Percentiles rank a stretch among this genome's conserved stretches.
phyloP scores from a whole-genome alignment of 2,888 invertebrate genomes.

The Drosophila emarginata region DNA sequence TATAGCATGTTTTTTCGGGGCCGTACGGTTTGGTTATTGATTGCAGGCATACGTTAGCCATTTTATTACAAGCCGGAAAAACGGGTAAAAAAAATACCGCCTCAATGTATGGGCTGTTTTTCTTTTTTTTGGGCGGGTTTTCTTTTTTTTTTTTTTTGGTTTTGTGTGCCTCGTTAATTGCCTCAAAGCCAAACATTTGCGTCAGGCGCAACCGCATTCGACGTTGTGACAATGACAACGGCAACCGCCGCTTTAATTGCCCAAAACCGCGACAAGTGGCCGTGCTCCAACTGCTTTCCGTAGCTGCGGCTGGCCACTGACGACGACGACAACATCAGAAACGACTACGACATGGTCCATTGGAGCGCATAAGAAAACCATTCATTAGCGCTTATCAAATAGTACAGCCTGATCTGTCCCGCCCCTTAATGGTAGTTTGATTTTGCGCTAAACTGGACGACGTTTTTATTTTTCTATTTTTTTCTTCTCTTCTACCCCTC shows the following conservation, averaged over 20 bases:
- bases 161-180: slow-evolving; percentile 69
- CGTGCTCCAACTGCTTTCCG: slow-evolving; percentile 45
- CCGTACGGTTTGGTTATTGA: slow-evolving; percentile 62
- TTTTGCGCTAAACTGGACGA: slow-evolving; percentile 67
- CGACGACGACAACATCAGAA: slow-evolving; percentile 19
- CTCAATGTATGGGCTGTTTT: slow-evolving; percentile 23
- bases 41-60: slow-evolving; percentile 74
- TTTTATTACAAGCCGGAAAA: slow-evolving; percentile 67
- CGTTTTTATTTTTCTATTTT: slow-evolving; percentile 12
- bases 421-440: slow-evolving; percentile 65
- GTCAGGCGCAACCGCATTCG: slow-evolving; percentile 55
- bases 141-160: slow-evolving; percentile 7
- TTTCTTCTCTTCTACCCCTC: slow-evolving; percentile 18
- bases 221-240: slow-evolving; percentile 62
- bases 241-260: slow-evolving; percentile 75
- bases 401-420: slow-evolving; percentile 43
- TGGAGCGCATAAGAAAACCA: slow-evolving; percentile 77
- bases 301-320: slow-evolving; percentile 57
- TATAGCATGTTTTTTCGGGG: slow-evolving; percentile 39
- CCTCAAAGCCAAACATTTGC: slow-evolving; percentile 77
- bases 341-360: slow-evolving; percentile 58
- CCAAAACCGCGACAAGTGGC: slow-evolving; percentile 77
- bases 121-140: slow-evolving; percentile 11
- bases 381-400: slow-evolving; percentile 77
- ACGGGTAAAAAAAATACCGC: slow-evolving; percentile 43